A percentile compares a stretch with the other conserved stretches of the same genome.
Conservation (phyloP, 1,140 invertebrate genomes). For the Euwallacea similis region DNA sequence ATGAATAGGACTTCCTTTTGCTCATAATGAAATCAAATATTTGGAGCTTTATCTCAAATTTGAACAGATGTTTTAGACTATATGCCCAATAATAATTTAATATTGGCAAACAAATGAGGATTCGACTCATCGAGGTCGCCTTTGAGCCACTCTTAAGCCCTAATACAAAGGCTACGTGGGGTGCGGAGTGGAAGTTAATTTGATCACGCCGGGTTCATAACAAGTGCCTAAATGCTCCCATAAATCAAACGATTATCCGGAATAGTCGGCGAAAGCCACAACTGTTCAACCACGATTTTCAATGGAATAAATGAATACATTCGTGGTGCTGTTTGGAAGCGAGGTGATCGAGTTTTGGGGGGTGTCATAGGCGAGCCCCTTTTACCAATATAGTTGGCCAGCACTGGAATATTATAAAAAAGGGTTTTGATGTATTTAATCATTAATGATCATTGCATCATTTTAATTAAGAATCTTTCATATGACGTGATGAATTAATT, state of each 20-base stretch:
- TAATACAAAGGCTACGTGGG: slow-evolving; percentile 29
- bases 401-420: too few relatives aligned
- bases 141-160: slow-evolving; percentile 26
- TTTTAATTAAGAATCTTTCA: too few relatives aligned
- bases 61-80: slow-evolving; percentile 3
- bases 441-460: too few relatives aligned
- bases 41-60: background rate
- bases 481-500: too few relatives aligned
- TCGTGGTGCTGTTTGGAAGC: background rate
- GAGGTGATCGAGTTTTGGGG: too few relatives aligned
- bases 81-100: slow-evolving; percentile 30
- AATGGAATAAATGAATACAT: slow-evolving; percentile 30
- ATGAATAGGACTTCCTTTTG: too few relatives aligned
- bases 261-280: slow-evolving; percentile 31
- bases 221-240: slow-evolving; percentile 36
- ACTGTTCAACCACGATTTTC: slow-evolving; percentile 36
- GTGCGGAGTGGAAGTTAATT: slow-evolving; percentile 34
- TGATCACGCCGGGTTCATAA: slow-evolving; percentile 36
- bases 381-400: too few relatives aligned
- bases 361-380: too few relatives aligned
- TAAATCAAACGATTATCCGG: slow-evolving; percentile 38
- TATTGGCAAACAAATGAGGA: slow-evolving; percentile 28
- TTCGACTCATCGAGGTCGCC: slow-evolving; percentile 4
- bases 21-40: slow-evolving; percentile 4
- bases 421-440: too few relatives aligned